Conservation (phyloP, 2,797 vertebrate species). For the Paedocypris micromegethes region DNA sequence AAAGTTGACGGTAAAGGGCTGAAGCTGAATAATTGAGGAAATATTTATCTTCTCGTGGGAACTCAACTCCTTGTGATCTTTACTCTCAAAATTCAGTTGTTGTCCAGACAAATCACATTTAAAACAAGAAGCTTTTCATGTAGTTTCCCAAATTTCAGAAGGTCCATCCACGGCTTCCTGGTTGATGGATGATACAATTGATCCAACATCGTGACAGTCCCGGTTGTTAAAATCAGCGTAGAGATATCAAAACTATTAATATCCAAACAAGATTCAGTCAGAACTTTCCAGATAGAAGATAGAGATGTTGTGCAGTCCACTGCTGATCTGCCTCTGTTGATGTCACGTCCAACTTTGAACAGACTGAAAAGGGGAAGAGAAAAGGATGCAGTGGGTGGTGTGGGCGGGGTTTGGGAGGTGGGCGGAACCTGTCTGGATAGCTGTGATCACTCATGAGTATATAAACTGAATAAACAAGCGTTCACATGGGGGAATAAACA, state of each 20-base stretch:
- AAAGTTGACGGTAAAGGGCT: not conserved
- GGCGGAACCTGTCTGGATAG: slow-evolving; percentile 13
- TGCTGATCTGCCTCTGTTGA: slow-evolving; percentile 2
- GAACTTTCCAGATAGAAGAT: too few relatives aligned
- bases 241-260: too few relatives aligned
- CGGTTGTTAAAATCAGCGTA: too few relatives aligned
- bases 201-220: too few relatives aligned
- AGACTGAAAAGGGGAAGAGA: slow-evolving; percentile 8
- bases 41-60: too few relatives aligned
- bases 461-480: slow-evolving; percentile 12
- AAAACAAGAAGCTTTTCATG: not conserved
- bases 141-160: too few relatives aligned
- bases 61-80: too few relatives aligned
- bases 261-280: too few relatives aligned
- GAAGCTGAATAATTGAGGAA: not conserved
- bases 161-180: too few relatives aligned
- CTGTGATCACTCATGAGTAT: slow-evolving; percentile 28
- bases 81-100: too few relatives aligned
- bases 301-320: not conserved
- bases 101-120: not conserved
- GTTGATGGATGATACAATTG: too few relatives aligned
- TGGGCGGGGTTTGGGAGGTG: slow-evolving; percentile 10
- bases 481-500: slow-evolving; percentile 10
- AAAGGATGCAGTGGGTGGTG: slow-evolving; percentile 12
- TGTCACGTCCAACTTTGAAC: slow-evolving; percentile 2